These are phyloP conservation scores for Caenorhabditis inopinata DNA, from an alignment of 1,140 invertebrate genomes.

Conservation along the genomic window DNA sequence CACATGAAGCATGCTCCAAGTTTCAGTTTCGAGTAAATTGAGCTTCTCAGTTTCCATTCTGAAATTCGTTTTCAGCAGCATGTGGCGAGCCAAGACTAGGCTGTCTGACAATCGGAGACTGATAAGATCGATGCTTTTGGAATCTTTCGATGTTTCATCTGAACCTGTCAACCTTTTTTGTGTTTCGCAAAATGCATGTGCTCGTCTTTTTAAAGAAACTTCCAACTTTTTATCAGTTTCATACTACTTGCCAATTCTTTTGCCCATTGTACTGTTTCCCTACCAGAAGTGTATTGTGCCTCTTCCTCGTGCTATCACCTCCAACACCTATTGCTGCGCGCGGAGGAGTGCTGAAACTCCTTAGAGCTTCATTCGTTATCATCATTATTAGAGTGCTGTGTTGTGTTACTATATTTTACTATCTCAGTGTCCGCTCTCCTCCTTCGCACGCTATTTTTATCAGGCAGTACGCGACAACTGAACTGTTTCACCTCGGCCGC, in stretches of 20 bases:
- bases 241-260: neutral
- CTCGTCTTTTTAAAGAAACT: neutral
- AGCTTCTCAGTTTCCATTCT: too few species aligned
- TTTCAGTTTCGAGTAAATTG: too few species aligned
- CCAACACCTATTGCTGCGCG: neutral
- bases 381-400: neutral
- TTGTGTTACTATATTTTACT: conserved; percentile 33
- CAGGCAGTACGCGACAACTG: neutral
- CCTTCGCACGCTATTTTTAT: neutral
- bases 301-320: neutral
- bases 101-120: too few species aligned
- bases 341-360: conserved; percentile 18
- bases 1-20: too few species aligned
- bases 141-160: neutral
- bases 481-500: neutral
- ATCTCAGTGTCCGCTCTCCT: neutral
- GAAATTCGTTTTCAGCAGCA: too few species aligned
- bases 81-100: too few species aligned
- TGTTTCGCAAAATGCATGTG: neutral
- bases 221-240: conserved; percentile 17
- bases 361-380: conserved; percentile 14
- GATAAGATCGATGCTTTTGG: neutral
- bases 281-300: conserved; percentile 8
- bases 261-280: neutral
- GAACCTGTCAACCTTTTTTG: neutral